Conservation (phyloP, 2,797 vertebrate genomes). For the Platyrinchus mystaceus region DNA sequence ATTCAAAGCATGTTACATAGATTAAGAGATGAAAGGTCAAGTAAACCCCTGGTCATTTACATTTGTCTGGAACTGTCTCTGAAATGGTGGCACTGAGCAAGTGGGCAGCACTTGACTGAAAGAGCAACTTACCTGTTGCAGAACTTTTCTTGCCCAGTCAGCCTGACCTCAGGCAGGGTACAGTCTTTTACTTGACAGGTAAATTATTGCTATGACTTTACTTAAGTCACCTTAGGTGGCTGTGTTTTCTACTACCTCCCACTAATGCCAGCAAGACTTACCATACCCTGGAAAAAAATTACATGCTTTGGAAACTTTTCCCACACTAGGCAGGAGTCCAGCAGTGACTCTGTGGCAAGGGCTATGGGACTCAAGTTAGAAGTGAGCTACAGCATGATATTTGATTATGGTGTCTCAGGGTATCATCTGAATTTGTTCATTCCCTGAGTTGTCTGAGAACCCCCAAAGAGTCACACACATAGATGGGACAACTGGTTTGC, state of each 20-base stretch:
- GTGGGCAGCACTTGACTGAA: not conserved
- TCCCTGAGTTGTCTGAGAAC: not conserved
- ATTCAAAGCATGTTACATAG: not conserved
- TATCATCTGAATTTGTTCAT: fast-evolving
- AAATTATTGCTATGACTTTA: not conserved
- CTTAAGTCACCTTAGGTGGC: not conserved
- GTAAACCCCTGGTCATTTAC: not conserved
- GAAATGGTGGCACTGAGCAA: not conserved
- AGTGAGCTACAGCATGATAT: not conserved
- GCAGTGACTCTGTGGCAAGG: not conserved
- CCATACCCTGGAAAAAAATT: not conserved
- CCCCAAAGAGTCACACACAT: not conserved
- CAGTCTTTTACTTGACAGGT: not conserved
- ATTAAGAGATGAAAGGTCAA: not conserved
- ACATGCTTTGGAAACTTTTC: not conserved
- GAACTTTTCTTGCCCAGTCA: not conserved
- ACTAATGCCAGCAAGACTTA: not conserved
- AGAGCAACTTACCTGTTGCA: not conserved
- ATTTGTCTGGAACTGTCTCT: not conserved
- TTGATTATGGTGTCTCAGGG: not conserved
- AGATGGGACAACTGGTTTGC: not conserved
- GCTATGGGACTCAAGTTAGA: not conserved
- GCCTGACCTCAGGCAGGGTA: not conserved
- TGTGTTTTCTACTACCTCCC: not conserved
- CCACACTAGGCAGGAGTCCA: not conserved